phyloP scores from a whole-genome alignment of 2,113 vertebrate genomes.

The Epinephelus lanceolatus region DNA sequence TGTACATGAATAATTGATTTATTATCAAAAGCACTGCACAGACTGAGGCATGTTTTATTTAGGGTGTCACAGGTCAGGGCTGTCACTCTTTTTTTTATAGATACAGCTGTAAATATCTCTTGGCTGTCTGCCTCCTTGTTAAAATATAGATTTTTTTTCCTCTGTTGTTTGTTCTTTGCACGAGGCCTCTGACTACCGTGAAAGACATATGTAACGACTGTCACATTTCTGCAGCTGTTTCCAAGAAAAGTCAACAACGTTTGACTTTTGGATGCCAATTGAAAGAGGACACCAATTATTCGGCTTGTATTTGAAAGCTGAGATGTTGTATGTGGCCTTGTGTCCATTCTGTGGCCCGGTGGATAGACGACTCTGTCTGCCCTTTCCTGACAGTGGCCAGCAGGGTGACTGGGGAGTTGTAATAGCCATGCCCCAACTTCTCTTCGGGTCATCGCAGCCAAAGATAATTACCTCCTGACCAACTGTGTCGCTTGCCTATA shows the following conservation, averaged over 20 bases:
- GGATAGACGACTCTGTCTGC: constrained; percentile 67
- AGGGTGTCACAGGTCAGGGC: constrained; percentile 46
- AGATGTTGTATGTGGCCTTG: constrained; percentile 60
- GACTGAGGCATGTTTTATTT: constrained; percentile 55
- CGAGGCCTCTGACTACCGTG: constrained; percentile 29
- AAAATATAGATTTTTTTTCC: not conserved
- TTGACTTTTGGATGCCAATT: constrained; percentile 72
- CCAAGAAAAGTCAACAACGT: constrained; percentile 73
- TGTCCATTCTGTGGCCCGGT: constrained; percentile 51
- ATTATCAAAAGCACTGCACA: constrained; percentile 48
- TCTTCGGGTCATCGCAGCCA: constrained; percentile 57
- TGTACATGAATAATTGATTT: constrained; percentile 62
- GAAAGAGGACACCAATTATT: constrained; percentile 71
- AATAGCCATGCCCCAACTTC: constrained; percentile 49
- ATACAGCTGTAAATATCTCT: constrained; percentile 52
- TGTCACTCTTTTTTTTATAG: constrained; percentile 54
- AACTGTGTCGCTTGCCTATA: constrained; percentile 35
- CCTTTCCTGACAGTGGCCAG: constrained; percentile 61
- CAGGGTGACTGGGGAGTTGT: constrained; percentile 66
- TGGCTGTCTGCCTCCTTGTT: constrained; percentile 47
- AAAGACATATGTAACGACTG: constrained; percentile 35
- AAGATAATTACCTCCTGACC: constrained; percentile 62
- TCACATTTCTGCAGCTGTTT: constrained; percentile 75
- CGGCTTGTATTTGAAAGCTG: constrained; percentile 69
- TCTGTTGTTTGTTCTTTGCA: constrained; percentile 24